Base-by-base conservation (phyloP, 1,140 invertebrate genomes). In the Heliconius himera region DNA sequence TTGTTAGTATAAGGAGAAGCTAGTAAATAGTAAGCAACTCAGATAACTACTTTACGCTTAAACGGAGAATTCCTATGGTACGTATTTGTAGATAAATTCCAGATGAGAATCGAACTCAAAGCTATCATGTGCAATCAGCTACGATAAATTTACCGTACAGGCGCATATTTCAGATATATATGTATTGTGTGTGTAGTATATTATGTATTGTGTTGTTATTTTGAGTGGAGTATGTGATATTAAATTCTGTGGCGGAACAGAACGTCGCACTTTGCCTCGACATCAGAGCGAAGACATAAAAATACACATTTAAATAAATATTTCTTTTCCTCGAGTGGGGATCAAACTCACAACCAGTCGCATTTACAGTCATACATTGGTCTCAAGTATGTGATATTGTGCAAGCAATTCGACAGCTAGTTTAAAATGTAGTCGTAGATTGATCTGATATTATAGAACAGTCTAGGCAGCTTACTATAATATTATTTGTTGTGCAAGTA, bases 401-500 rank as follows among this genome's bases (percentile, higher is more conserved):
- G 70, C 11, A 72, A 72, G 5, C 36, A 20, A 72, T 72, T 72
- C 70, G 29, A 72, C 33, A n/a, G 29, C 29, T 2, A 76, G 60
- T 76, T 76, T 60, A 38, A 41, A 70, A 77, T 72, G 51, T 70
- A 56, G 0, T 49, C 49, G 18, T 51, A 51, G 49, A 51, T 26
- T 29, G 20, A 70, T 26, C 26, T n/a, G 70, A 76, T 80, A 60
- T 38, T 73, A 73, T 79, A 73, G 79, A 51, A 70, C n/a, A 29
- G 20, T 73, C 74, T 76, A 73, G 70, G 18, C 51, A 38, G 77
- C 22, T 76, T 60, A 76, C 70, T 18, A 72, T 73, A 73, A 73
- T 73, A 76, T 60, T 76, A 56, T 38, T 46, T 46, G 13, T 80
- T 80, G 41, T 80, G 79, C 74, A 80, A 80, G 51, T 56, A 72